Evolutionary conservation across 1,140 invertebrate species (phyloP), one percentile per base, ranked within the genome.

Genomic region (Atta cephalotes): DNA sequence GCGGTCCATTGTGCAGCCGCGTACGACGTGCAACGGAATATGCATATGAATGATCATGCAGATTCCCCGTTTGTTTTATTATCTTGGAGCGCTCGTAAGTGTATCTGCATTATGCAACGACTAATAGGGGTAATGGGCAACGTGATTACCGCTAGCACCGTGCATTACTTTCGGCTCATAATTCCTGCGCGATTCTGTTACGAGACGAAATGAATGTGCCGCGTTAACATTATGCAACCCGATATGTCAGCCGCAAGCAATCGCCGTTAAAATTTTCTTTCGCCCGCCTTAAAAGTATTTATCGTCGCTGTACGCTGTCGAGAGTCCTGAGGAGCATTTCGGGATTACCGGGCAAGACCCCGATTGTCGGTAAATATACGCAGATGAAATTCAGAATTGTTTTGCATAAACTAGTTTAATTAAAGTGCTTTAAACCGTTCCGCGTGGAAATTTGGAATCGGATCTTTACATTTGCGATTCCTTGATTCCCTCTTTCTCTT

Each of bases 51-150:
- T 92, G 90, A 90, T 87, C 92, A 92, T 88, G 92, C 88, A 92
- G 87, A 94, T 93, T 91, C 87, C 72, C 53, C 81, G 87, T 92
- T 93, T 92, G 92, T 92, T 95, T 94, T 94, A 93, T 94, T 94
- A 93, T 94, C 91, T 92, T 80, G 87, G 89, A 92, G 92, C 88
- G 90, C 90, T 90, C 80, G 88, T 91, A 92, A 93, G 91, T 92
- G 86, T 90, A 90, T 92, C 88, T 92, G 90, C 89, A 91, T 93
- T 93, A 92, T 90, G 87, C 92, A 93, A 90, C 92, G 92, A 94
- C 92, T 94, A 93, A 95, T 94, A 91, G 90, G 88, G 90, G 91
- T 94, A 94, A 94, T 92, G 91, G 90, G 86, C 82, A 92, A 91
- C 89, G 93, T 91, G 93, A 94, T 94, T 93, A 93, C 91, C 86